phyloP scores from a whole-genome alignment of 2,113 vertebrate species.

The Archilochus colubris region DNA sequence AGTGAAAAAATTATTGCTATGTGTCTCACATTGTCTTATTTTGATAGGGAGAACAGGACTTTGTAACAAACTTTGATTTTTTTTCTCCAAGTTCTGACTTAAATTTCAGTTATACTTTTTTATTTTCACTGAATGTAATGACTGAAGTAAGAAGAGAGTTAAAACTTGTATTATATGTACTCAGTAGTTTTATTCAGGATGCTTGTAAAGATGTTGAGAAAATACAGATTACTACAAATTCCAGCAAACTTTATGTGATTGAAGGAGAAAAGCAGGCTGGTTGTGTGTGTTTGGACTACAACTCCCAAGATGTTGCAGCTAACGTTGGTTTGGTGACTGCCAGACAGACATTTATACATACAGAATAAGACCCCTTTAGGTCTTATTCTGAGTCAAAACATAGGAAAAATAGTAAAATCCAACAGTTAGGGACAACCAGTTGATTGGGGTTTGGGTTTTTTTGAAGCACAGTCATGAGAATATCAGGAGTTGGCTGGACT shows the following conservation, averaged over 20 bases:
- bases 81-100: background rate
- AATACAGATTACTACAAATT: background rate
- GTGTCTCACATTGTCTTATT: fast-evolving
- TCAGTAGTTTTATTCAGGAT: background rate
- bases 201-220: background rate
- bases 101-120: background rate
- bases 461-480: background rate
- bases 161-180: background rate
- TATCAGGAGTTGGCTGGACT: background rate
- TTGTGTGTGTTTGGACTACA: background rate
- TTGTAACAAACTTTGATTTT: background rate
- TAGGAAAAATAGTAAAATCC: background rate
- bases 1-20: background rate
- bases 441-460: background rate
- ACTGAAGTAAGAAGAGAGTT: background rate
- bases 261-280: background rate
- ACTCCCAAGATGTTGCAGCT: background rate
- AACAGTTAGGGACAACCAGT: background rate
- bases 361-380: background rate
- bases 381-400: background rate
- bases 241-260: background rate
- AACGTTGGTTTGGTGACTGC: background rate
- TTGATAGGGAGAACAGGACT: background rate
- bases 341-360: background rate
- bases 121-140: background rate